These are phyloP conservation scores for Rhagium mordax DNA, from an alignment of 2,888 invertebrate species.

Conservation along the genomic window DNA sequence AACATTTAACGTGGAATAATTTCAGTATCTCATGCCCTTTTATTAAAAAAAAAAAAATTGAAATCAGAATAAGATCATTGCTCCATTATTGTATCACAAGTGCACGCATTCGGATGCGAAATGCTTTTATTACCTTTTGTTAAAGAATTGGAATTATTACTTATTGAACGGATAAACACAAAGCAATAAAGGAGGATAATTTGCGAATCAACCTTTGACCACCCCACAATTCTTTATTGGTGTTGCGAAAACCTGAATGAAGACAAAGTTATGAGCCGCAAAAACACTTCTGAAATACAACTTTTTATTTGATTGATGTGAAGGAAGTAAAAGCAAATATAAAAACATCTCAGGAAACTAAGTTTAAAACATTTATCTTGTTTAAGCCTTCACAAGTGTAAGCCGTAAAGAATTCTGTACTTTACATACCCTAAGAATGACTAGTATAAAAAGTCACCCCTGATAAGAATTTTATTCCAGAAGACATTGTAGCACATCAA, in stretches of 20 bases:
- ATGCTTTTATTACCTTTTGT: no score
- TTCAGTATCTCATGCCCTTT: no score
- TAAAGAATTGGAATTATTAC: no score
- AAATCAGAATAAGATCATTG: no score
- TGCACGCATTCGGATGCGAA: no score
- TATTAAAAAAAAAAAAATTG: no score
- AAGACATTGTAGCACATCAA: slow-evolving; percentile 41
- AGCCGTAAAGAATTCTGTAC: slow-evolving; percentile 45
- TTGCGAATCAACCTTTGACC: no score
- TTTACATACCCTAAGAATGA: slow-evolving; percentile 42
- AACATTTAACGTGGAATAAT: no score
- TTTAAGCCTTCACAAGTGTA: slow-evolving; percentile 44
- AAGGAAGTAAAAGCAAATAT: slow-evolving; percentile 16
- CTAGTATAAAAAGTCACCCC: slow-evolving; percentile 36
- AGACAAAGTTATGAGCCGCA: slow-evolving; percentile 2
- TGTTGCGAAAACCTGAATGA: neutral
- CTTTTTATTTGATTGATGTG: slow-evolving; percentile 24
- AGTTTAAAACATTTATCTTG: slow-evolving; percentile 49
- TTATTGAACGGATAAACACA: no score
- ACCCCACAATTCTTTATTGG: no score
- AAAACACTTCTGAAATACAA: slow-evolving; percentile 11
- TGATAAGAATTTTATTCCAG: slow-evolving; percentile 46
- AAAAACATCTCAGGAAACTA: slow-evolving; percentile 40
- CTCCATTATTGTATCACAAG: no score
- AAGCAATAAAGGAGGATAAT: no score